A percentile compares a stretch with the other conserved stretches of the same genome.
Evolutionary conservation across 2,888 invertebrate species (phyloP).

Genomic region (Apantesis nais): DNA sequence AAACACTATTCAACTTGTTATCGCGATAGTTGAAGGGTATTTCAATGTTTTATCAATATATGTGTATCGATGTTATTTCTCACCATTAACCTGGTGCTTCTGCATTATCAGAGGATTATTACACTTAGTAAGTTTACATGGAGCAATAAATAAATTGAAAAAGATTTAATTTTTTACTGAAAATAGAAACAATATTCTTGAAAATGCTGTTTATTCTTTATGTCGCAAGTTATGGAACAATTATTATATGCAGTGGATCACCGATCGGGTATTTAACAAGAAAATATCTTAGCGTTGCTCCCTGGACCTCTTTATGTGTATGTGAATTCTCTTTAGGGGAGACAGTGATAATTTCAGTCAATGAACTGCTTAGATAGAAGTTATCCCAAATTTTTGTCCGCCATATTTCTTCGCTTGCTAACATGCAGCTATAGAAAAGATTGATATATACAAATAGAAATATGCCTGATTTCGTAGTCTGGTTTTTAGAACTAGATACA

Average conservation of each 20-base stretch:
- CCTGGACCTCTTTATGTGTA: background rate
- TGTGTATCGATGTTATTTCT: background rate
- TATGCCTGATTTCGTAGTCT: too few species aligned
- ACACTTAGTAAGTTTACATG: background rate
- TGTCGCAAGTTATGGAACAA: background rate
- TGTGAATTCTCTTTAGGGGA: background rate
- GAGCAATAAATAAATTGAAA: background rate
- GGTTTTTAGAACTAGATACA: too few species aligned
- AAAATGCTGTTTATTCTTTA: background rate
- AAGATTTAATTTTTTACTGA: too few species aligned
- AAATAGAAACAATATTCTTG: too few species aligned
- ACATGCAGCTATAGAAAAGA: too few species aligned
- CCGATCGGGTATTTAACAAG: background rate
- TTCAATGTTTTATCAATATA: conserved; percentile 2
- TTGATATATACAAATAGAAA: too few species aligned
- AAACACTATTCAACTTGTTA: background rate
- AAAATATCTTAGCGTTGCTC: background rate
- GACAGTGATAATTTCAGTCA: background rate
- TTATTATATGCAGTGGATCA: background rate
- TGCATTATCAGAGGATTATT: background rate
- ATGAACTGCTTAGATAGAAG: background rate
- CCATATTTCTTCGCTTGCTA: too few species aligned
- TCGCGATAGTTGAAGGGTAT: conserved; percentile 4
- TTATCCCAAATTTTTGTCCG: too few species aligned
- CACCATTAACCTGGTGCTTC: too few species aligned